Evolutionary conservation across 1,140 invertebrate species (phyloP).

Genomic region (Euwallacea fornicatus): DNA sequence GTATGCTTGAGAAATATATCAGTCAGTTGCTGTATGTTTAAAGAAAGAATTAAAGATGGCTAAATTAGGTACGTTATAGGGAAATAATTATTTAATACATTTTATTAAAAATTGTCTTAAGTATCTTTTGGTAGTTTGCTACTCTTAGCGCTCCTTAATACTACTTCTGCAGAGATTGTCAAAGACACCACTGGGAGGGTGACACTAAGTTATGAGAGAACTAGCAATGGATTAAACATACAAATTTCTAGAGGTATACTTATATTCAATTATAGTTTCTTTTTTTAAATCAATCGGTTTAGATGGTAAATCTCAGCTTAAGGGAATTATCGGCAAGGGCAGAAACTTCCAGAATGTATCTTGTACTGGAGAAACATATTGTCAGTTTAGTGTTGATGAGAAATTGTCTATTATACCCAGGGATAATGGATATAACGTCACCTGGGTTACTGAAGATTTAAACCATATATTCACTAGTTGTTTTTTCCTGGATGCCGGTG

Average conservation of each 20-base stretch:
- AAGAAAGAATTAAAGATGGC: too few species aligned
- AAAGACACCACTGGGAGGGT: neutral
- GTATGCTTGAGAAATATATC: too few species aligned
- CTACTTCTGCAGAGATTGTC: neutral
- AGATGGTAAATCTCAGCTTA: conserved; percentile 10
- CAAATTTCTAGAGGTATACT: conserved; percentile 13
- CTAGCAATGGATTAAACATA: conserved; percentile 7
- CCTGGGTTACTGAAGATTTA: conserved; percentile 21
- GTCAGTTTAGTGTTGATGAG: neutral
- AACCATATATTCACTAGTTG: conserved; percentile 26
- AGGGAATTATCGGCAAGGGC: conserved; percentile 13
- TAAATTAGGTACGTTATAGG: too few species aligned
- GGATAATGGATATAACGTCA: conserved; percentile 28
- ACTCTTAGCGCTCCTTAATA: too few species aligned
- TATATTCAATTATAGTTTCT: neutral
- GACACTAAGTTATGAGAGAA: neutral
- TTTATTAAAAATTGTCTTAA: too few species aligned
- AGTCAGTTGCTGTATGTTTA: too few species aligned
- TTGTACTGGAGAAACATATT: conserved; percentile 7
- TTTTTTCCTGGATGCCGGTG: conserved; percentile 25
- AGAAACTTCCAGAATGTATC: conserved; percentile 11
- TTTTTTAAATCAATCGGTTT: neutral
- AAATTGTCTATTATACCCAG: conserved; percentile 14
- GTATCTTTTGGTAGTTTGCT: too few species aligned
- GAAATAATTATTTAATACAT: too few species aligned